phyloP scores from a whole-genome alignment of 2,888 invertebrate genomes.

The Nymphalis polychloros region DNA sequence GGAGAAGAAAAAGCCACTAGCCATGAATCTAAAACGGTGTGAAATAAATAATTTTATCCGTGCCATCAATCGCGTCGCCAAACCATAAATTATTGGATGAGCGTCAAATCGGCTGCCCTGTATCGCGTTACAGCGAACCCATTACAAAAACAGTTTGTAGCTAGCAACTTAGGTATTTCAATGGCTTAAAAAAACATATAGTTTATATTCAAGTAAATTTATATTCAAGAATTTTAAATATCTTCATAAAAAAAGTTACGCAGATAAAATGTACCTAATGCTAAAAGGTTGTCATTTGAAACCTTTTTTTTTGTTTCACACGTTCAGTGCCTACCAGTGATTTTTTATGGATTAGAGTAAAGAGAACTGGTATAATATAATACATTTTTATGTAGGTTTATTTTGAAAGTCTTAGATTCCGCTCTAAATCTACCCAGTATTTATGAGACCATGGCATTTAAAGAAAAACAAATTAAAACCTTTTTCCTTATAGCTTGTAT shows the following conservation, averaged over 20 bases:
- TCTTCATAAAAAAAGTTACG: neutral
- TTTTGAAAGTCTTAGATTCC: too few relatives aligned
- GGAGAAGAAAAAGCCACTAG: constrained; percentile 21
- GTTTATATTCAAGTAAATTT: neutral
- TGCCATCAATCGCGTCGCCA: constrained; percentile 68
- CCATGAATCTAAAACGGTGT: constrained; percentile 29
- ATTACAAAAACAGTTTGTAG: constrained; percentile 19
- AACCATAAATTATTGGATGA: constrained; percentile 69
- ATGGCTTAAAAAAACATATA: neutral
- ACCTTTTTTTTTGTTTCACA: neutral
- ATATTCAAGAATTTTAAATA: neutral
- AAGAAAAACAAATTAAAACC: neutral
- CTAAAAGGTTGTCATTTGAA: neutral
- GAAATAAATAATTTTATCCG: constrained; percentile 37
- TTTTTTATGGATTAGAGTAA: neutral
- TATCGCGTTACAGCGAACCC: constrained; percentile 44
- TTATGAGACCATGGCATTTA: neutral
- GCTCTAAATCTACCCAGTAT: too few relatives aligned
- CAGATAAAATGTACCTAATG: too few relatives aligned
- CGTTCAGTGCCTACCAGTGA: neutral
- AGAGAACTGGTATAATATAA: neutral
- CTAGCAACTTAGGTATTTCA: constrained; percentile 9
- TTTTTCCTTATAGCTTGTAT: constrained; percentile 1
- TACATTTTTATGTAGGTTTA: too few relatives aligned
- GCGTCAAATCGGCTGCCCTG: constrained; percentile 43